Conservation (phyloP, 2,113 vertebrate genomes). For the Forbesichthys agassizii region DNA sequence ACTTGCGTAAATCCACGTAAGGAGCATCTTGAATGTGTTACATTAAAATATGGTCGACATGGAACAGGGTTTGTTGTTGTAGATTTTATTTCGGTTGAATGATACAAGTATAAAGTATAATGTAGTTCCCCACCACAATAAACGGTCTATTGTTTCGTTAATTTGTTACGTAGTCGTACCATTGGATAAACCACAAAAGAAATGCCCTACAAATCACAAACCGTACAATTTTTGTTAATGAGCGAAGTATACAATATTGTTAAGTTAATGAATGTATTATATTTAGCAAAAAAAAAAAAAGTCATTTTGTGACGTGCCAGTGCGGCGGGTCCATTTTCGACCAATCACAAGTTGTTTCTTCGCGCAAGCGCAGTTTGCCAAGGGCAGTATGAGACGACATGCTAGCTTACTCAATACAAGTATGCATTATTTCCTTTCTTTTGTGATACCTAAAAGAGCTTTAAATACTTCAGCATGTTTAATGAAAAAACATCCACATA, state of each 20-base stretch:
- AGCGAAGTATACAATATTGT: no score
- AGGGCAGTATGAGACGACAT: neutral
- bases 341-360: constrained; percentile 13
- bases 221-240: no score
- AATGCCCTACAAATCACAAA: no score
- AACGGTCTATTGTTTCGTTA: no score
- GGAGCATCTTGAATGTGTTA: constrained; percentile 23
- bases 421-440: constrained; percentile 42
- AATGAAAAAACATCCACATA: constrained; percentile 56
- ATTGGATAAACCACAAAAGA: no score
- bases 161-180: no score
- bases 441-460: constrained; percentile 15
- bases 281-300: neutral
- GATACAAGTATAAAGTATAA: no score
- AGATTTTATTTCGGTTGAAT: neutral
- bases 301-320: neutral
- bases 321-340: neutral
- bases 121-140: no score
- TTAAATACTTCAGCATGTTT: constrained; percentile 65
- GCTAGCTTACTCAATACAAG: neutral
- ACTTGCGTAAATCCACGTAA: neutral
- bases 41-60: constrained; percentile 51
- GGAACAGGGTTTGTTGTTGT: constrained; percentile 24
- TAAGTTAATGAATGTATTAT: no score
- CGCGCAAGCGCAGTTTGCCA: constrained; percentile 33